These are phyloP conservation scores for Camelus dromedarius DNA, from an alignment of 2,113 vertebrate genomes.

Conservation along the genomic window DNA sequence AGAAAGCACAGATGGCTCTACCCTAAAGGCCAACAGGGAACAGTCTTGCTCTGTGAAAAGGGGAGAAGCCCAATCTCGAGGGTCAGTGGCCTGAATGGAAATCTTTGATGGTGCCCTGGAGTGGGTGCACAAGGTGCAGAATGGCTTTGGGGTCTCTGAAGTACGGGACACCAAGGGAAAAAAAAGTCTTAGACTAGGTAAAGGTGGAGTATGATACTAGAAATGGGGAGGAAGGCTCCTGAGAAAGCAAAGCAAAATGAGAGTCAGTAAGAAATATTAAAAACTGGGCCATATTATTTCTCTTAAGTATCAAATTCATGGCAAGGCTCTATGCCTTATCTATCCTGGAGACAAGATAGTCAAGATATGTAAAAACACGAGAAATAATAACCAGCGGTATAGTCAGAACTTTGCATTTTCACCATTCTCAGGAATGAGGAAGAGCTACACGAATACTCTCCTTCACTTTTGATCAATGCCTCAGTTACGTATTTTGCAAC, in stretches of 20 bases:
- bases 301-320: not conserved
- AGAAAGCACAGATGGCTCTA: not conserved
- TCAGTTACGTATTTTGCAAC: not conserved
- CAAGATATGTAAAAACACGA: not conserved
- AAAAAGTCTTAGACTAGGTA: not conserved
- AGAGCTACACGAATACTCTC: not conserved
- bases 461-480: not conserved
- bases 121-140: not conserved
- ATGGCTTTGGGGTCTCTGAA: not conserved
- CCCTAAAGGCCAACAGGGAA: not conserved
- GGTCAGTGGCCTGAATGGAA: slow-evolving; percentile 6
- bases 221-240: not conserved
- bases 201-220: not conserved
- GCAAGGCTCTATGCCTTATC: not conserved
- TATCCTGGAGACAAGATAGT: not conserved
- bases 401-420: not conserved
- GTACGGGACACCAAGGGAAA: not conserved
- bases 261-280: not conserved
- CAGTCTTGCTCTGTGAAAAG: not conserved
- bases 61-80: not conserved
- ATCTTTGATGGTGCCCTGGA: not conserved
- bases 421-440: not conserved
- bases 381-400: not conserved
- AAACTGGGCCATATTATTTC: not conserved
- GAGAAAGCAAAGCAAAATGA: not conserved